These are phyloP conservation scores for roundworm (Caenorhabditis elegans) DNA, from an alignment of 1,140 invertebrate species.

Conservation along the genomic window DNA sequence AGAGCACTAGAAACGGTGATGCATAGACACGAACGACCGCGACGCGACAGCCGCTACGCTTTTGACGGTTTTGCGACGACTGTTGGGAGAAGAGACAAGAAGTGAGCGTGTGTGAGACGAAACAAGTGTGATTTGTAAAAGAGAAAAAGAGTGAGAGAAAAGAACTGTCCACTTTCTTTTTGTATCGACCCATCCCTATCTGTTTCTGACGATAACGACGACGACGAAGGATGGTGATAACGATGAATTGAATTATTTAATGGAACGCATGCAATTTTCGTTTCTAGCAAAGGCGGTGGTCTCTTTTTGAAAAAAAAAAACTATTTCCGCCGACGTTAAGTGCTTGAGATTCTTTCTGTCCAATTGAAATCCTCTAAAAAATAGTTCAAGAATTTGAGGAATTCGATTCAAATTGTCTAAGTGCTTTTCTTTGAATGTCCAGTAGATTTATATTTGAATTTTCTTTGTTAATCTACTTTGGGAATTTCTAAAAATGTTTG, in stretches of 20 bases:
- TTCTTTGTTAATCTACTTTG: too few species aligned
- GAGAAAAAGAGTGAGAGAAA: not conserved
- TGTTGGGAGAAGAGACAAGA: not conserved
- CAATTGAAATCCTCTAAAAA: not conserved
- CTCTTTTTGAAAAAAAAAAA: not conserved
- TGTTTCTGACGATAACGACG: not conserved
- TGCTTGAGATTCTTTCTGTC: not conserved
- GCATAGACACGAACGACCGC: not conserved
- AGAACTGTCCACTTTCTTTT: conserved; percentile 8
- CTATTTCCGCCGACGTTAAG: not conserved
- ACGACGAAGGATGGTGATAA: not conserved
- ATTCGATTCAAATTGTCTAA: not conserved
- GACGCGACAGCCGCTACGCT: conserved; percentile 27
- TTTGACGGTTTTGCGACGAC: conserved; percentile 32
- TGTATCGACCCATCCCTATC: not conserved
- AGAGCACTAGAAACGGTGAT: not conserved
- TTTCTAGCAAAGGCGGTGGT: not conserved
- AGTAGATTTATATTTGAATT: too few species aligned
- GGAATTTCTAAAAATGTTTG: too few species aligned
- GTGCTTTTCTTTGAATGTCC: not conserved
- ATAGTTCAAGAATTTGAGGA: not conserved
- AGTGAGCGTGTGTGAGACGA: not conserved
- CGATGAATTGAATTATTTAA: not conserved
- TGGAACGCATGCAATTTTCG: not conserved
- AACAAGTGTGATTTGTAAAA: not conserved